Percentiles rank a stretch among this genome's conserved stretches.
phyloP scores from a whole-genome alignment of 1,140 invertebrate species.

The Magallana ariakensis region DNA sequence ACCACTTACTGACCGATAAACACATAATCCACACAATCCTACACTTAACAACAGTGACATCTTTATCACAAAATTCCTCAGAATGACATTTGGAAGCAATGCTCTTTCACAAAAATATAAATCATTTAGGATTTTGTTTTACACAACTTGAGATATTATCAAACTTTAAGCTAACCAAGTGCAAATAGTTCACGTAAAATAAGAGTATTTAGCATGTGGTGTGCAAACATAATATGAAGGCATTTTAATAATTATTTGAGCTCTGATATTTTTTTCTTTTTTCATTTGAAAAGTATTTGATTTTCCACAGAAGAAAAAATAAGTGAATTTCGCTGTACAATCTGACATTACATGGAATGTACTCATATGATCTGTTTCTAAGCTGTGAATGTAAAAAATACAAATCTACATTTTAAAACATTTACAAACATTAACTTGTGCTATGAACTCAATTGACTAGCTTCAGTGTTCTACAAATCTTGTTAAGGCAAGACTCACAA shows the following conservation, averaged over 20 bases:
- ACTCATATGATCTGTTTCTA: neutral
- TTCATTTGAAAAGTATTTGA: too few species aligned
- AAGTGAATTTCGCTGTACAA: too few species aligned
- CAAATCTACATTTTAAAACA: neutral
- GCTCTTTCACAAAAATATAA: neutral
- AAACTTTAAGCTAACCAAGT: neutral
- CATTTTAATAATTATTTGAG: neutral
- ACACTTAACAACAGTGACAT: neutral
- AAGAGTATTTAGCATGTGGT: conserved; percentile 3
- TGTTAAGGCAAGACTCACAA: conserved; percentile 6
- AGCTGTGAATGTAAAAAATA: conserved; percentile 17
- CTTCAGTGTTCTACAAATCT: neutral
- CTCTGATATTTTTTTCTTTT: too few species aligned
- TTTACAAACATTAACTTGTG: neutral
- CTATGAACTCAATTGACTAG: conserved; percentile 23
- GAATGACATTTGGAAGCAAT: neutral
- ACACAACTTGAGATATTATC: neutral
- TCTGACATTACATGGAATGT: conserved; percentile 25
- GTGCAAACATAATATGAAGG: neutral
- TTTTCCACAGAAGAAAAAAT: too few species aligned
- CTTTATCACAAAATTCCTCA: conserved; percentile 4
- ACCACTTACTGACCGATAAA: neutral
- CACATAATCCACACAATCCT: neutral
- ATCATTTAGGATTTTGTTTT: neutral
- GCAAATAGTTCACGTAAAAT: conserved; percentile 1